Conservation (phyloP, 2,113 vertebrate species). For the Scalopus aquaticus region DNA sequence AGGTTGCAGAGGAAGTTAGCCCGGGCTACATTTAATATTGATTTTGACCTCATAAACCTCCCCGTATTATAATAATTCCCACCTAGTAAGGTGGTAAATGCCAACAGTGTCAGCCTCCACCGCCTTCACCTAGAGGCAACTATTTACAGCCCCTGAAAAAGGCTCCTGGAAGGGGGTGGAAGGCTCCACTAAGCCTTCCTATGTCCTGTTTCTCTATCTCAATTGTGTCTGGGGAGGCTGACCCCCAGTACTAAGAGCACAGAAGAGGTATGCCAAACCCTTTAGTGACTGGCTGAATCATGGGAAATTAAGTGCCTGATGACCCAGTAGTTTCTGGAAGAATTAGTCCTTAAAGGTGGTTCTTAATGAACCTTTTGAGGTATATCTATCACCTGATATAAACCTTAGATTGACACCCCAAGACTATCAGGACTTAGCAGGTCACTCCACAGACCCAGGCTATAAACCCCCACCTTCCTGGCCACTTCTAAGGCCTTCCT, state of each 20-base stretch:
- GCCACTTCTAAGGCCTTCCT: not conserved
- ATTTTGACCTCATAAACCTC: not conserved
- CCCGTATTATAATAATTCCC: not conserved
- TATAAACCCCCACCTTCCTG: not conserved
- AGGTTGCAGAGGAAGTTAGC: not conserved
- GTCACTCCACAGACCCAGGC: not conserved
- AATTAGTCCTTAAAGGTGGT: not conserved
- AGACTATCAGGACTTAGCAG: not conserved
- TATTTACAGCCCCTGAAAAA: not conserved
- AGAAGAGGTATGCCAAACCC: not conserved
- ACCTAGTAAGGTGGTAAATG: not conserved
- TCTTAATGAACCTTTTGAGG: not conserved
- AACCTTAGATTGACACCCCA: not conserved
- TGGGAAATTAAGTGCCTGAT: not conserved
- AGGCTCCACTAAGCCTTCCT: not conserved
- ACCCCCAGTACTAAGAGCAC: not conserved
- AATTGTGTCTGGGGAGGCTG: not conserved
- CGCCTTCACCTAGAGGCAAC: not conserved
- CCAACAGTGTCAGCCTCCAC: not conserved
- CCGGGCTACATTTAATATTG: not conserved
- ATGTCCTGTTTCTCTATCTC: not conserved
- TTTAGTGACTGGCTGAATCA: not conserved
- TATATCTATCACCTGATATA: not conserved
- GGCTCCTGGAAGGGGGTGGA: accelerated
- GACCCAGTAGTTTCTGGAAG: not conserved